These are phyloP conservation scores for Drosophila birchii DNA, from an alignment of 2,888 invertebrate genomes.

Conservation along the genomic window DNA sequence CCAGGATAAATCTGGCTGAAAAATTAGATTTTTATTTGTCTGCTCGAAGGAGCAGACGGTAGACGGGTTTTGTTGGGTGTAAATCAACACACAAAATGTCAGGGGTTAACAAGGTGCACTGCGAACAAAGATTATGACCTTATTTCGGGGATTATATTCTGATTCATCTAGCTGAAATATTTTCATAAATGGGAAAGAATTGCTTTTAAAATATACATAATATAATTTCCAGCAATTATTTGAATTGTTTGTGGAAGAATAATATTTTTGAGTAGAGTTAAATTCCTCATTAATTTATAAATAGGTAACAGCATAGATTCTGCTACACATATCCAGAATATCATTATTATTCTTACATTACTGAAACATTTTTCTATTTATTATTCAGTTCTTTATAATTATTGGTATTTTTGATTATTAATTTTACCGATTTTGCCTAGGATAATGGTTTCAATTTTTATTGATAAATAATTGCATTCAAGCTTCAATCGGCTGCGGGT, in stretches of 20 bases:
- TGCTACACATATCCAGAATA: too few species aligned
- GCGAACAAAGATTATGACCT: background rate
- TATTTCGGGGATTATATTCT: background rate
- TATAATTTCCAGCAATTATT: background rate
- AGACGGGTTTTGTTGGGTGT: conserved; percentile 14
- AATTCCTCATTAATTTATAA: too few species aligned
- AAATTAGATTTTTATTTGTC: conserved; percentile 3
- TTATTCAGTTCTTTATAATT: background rate
- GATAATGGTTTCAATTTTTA: background rate
- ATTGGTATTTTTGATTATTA: background rate
- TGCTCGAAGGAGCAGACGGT: background rate
- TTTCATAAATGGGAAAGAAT: background rate
- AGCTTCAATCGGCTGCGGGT: background rate
- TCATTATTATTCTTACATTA: background rate
- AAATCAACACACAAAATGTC: conserved; percentile 25
- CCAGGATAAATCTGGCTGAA: background rate
- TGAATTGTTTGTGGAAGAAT: background rate
- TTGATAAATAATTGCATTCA: background rate
- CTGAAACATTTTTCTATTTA: background rate
- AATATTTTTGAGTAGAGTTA: background rate
- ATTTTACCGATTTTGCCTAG: background rate
- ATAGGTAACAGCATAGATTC: background rate
- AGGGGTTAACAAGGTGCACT: conserved; percentile 23
- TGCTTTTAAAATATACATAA: background rate
- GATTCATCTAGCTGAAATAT: background rate